Percentiles rank a stretch among this genome's conserved stretches.
These are phyloP conservation scores for Lasioglossum morio DNA, from an alignment of 2,888 invertebrate species.

Conservation along the genomic window DNA sequence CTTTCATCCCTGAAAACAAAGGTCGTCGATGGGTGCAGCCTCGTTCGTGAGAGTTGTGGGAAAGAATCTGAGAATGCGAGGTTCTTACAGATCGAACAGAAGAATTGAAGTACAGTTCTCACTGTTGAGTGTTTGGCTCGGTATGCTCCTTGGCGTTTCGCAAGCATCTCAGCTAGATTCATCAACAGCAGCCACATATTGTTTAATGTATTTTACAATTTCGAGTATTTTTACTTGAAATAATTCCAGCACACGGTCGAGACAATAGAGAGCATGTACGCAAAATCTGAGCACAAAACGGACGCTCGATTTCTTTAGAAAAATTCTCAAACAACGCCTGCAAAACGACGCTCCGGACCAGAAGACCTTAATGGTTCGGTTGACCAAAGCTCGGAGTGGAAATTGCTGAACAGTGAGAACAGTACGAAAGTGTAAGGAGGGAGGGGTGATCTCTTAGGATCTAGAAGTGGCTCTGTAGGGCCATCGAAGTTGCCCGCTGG, in stretches of 20 bases:
- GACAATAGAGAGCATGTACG: too few species aligned
- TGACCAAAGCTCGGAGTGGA: too few species aligned
- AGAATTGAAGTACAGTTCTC: background rate
- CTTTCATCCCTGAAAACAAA: conserved; percentile 20
- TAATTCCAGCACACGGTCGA: too few species aligned
- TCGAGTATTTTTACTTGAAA: too few species aligned
- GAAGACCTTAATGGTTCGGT: too few species aligned
- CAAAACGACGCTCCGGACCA: too few species aligned
- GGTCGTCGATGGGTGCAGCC: background rate
- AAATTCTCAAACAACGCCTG: background rate
- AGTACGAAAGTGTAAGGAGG: background rate
- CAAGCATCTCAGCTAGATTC: background rate
- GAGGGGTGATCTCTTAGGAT: background rate
- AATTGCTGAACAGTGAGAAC: background rate
- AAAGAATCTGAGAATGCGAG: conserved; percentile 19
- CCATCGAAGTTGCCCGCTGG: conserved; percentile 38
- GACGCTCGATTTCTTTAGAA: background rate
- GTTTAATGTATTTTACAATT: too few species aligned
- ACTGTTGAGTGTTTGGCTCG: background rate
- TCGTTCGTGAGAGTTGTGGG: conserved; percentile 42
- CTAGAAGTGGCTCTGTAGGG: conserved; percentile 31
- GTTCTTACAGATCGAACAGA: background rate
- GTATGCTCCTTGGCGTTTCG: background rate
- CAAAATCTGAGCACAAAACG: too few species aligned
- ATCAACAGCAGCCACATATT: background rate